Base-by-base conservation (phyloP, 2,797 vertebrate species). In the Poecilia picta region DNA sequence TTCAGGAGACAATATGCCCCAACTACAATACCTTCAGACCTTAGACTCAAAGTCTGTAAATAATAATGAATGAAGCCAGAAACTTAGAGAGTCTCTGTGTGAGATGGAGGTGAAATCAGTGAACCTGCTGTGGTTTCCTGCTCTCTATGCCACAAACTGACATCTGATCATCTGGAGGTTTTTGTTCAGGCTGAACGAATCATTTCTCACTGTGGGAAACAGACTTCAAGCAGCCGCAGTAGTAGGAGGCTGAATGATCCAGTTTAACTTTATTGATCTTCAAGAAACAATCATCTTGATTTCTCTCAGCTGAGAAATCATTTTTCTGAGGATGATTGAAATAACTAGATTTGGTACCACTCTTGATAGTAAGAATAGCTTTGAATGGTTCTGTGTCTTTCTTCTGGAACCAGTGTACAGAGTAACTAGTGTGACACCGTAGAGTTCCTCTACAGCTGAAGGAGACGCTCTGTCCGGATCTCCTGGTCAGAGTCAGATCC, bases 401-500 rank as follows among this genome's bases (percentile, higher is more conserved):
- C 0, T 81, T 85, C 62, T 82, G 80, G 51, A 13, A 76, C 83
- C 83, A 85, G 18, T 33, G 33, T 33, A 33, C 33, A 33, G 33
- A 33, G 33, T 33, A 33, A 33, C 33, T 33, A 33, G 33, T 33
- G n/a, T n/a, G n/a, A 77, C 2, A 81, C 36, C 2, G 20, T 2
- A 12, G 31, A 1, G 15, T 8, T 23, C 8, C 3, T 3, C 3
- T 1, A 79, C 83, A 79, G 45, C 18, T 72, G 6, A 76, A 41
- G 25, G 62, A 68, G 20, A 76, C 0, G 36, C 3, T 36, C 36
- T 36, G 36, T 0, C 36, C 36, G 36, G 36, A 36, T 78, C 5
- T 70, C 25, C 70, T 43, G 68, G 73, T 57, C 68, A 51, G 77
- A 0, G 1, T 10, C 20, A 51, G 2, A 10, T 36, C 3, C 3